These are phyloP conservation scores for Drosophila falleni DNA, from an alignment of 2,888 invertebrate species.

Conservation along the genomic window DNA sequence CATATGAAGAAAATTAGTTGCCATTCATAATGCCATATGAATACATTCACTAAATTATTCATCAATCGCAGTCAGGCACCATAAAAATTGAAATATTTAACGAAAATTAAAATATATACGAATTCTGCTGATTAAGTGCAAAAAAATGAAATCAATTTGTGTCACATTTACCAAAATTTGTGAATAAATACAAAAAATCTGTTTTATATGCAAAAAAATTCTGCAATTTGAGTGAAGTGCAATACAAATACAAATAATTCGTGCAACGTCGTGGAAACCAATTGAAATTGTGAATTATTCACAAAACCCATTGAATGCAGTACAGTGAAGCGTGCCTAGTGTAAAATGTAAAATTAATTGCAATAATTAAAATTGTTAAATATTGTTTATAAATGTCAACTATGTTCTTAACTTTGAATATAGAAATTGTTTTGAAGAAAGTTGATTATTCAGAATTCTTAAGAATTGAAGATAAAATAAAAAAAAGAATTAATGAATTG, in stretches of 20 bases:
- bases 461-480: background rate
- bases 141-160: constrained; percentile 25
- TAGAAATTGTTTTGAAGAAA: background rate
- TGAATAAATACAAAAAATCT: constrained; percentile 6
- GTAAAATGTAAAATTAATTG: background rate
- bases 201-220: constrained; percentile 16
- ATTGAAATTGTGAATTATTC: constrained; percentile 22
- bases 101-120: constrained; percentile 8
- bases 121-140: constrained; percentile 46
- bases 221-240: constrained; percentile 48
- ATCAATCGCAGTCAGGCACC: constrained; percentile 12
- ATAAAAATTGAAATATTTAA: constrained; percentile 1
- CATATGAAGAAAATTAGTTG: constrained; percentile 43
- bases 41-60: constrained; percentile 27
- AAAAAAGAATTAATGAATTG: background rate
- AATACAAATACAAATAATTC: constrained; percentile 15
- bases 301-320: constrained; percentile 3
- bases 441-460: background rate
- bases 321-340: constrained; percentile 23
- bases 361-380: constrained; percentile 1
- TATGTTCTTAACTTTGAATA: no score
- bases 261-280: constrained; percentile 23
- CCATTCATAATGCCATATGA: constrained; percentile 47
- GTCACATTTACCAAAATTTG: constrained; percentile 26
- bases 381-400: background rate